Evolutionary conservation across 2,888 invertebrate genomes (phyloP).

Genomic region (Oxycera nigricornis): DNA sequence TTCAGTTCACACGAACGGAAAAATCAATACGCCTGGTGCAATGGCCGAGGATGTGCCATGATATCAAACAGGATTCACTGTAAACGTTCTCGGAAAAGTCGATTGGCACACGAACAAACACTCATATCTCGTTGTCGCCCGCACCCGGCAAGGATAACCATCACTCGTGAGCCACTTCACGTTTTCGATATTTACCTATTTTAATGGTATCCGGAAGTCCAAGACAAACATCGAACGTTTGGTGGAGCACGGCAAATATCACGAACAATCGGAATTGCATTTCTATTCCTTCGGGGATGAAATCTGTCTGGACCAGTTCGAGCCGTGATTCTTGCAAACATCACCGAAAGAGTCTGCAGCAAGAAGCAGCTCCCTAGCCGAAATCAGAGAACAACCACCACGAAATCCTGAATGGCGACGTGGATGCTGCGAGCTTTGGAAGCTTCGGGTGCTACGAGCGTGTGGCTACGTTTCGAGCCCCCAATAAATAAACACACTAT

Average conservation of each 20-base stretch:
- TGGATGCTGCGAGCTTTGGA: constrained; percentile 27
- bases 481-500: too few relatives aligned
- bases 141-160: not conserved
- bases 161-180: constrained; percentile 25
- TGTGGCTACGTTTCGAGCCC: too few relatives aligned
- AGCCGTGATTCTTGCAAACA: constrained; percentile 11
- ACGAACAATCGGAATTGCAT: constrained; percentile 32
- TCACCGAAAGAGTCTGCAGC: constrained; percentile 23
- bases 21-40: constrained; percentile 35
- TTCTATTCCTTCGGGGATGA: constrained; percentile 16
- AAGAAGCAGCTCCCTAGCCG: not conserved
- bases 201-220: constrained; percentile 47
- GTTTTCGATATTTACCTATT: constrained; percentile 45
- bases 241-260: constrained; percentile 29
- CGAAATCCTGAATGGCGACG: not conserved
- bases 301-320: constrained; percentile 9
- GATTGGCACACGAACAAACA: not conserved
- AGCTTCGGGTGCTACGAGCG: too few relatives aligned
- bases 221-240: constrained; percentile 33
- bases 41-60: not conserved
- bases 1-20: not conserved
- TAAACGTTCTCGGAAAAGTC: not conserved
- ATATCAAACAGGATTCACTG: constrained; percentile 1
- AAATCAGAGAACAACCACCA: not conserved
- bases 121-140: not conserved